A percentile compares a stretch with the other conserved stretches of the same genome.
Evolutionary conservation across 2,797 vertebrate genomes (phyloP).

Genomic region (Enoplosus armatus): DNA sequence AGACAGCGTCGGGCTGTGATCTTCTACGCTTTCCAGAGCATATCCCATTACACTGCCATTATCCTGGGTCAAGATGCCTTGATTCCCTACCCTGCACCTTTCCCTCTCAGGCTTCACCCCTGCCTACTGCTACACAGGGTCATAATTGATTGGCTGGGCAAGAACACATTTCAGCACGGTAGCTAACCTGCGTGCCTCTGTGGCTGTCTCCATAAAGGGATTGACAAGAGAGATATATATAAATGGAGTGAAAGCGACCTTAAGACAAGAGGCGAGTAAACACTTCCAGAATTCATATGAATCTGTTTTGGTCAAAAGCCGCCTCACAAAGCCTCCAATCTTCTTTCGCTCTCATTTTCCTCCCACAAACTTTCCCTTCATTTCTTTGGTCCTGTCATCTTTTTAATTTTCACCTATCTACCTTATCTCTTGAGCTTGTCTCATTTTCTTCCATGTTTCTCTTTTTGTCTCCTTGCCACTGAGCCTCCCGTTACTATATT

Average conservation of each 20-base stretch:
- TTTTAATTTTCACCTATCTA: constrained; percentile 38
- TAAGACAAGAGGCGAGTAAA: constrained; percentile 28
- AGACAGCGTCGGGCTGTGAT: constrained; percentile 47
- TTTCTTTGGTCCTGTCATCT: background rate
- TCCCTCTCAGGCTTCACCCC: constrained; percentile 34
- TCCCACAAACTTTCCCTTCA: background rate
- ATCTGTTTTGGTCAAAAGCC: background rate
- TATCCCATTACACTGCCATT: constrained; percentile 67
- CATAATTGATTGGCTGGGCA: constrained; percentile 60
- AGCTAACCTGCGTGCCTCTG: constrained; percentile 56
- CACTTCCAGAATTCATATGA: constrained; percentile 19
- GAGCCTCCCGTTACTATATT: constrained; percentile 46
- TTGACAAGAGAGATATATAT: constrained; percentile 32
- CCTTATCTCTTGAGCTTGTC: background rate
- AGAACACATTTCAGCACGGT: constrained; percentile 62
- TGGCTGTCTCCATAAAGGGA: constrained; percentile 46
- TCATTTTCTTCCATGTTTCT: constrained; percentile 25
- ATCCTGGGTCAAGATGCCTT: constrained; percentile 62
- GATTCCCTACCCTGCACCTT: constrained; percentile 28
- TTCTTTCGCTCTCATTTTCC: background rate
- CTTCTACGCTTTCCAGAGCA: constrained; percentile 45
- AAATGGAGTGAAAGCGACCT: constrained; percentile 31
- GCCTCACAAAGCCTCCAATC: background rate
- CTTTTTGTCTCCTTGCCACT: constrained; percentile 27
- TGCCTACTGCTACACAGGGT: constrained; percentile 50